These are phyloP conservation scores for Suricata suricatta DNA, from an alignment of 2,113 vertebrate genomes.

Conservation along the genomic window DNA sequence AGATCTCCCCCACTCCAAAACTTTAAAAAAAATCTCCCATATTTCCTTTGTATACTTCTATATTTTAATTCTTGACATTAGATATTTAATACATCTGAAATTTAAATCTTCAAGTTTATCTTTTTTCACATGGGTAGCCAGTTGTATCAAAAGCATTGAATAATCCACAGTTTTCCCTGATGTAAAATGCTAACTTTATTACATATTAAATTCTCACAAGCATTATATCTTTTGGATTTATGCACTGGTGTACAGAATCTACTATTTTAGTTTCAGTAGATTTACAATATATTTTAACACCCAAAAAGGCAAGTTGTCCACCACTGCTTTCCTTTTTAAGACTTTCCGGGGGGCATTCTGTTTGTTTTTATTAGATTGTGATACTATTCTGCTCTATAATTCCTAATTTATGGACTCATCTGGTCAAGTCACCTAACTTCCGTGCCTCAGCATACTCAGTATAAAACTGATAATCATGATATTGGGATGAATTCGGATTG, in stretches of 20 bases:
- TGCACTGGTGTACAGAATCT: background rate
- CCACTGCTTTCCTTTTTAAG: background rate
- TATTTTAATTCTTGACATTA: slow-evolving; percentile 25
- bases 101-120: background rate
- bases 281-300: background rate
- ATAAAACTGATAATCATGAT: background rate
- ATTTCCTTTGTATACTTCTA: background rate
- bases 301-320: background rate
- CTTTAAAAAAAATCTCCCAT: background rate
- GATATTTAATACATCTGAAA: background rate
- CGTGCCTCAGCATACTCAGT: background rate
- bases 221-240: background rate
- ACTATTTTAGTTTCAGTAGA: background rate
- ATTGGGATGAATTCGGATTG: background rate
- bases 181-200: background rate
- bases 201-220: background rate
- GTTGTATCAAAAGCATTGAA: background rate
- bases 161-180: background rate
- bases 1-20: background rate
- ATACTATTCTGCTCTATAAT: background rate
- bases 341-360: background rate
- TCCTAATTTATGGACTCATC: background rate
- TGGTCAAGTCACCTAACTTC: background rate
- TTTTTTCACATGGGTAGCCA: background rate
- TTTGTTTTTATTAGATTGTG: background rate